A percentile compares a stretch with the other conserved stretches of the same genome.
phyloP scores from a whole-genome alignment of 2,113 vertebrate species.

The Carettochelys insculpta region DNA sequence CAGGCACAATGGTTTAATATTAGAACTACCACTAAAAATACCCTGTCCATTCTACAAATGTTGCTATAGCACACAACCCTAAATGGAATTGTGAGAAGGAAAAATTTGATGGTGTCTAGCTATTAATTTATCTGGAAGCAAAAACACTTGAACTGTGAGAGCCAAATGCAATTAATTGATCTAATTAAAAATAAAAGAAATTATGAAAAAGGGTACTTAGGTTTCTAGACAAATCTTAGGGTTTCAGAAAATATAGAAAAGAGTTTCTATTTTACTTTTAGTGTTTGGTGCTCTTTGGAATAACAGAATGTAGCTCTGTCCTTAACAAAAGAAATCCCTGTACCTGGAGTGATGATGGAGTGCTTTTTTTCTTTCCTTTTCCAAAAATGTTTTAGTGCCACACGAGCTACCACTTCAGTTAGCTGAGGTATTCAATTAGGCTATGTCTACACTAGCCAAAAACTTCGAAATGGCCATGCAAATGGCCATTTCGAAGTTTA shows the following conservation, averaged over 20 bases:
- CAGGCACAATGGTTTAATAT: background rate
- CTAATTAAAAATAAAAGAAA: background rate
- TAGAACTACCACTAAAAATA: background rate
- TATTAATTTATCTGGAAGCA: background rate
- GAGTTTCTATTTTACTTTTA: background rate
- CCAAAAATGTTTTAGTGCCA: background rate
- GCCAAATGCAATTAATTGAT: background rate
- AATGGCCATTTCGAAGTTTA: too few relatives aligned
- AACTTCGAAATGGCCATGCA: too few relatives aligned
- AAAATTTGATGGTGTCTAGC: background rate
- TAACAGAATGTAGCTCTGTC: too few relatives aligned
- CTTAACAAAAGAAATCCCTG: too few relatives aligned
- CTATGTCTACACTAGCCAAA: too few relatives aligned
- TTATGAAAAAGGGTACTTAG: background rate
- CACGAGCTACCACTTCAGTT: background rate
- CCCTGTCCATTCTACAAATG: background rate
- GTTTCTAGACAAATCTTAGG: background rate
- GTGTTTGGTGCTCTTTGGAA: background rate
- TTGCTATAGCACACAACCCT: background rate
- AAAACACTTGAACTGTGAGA: background rate
- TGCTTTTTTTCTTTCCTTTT: too few relatives aligned
- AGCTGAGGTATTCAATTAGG: background rate
- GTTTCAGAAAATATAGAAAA: background rate
- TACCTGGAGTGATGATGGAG: too few relatives aligned
- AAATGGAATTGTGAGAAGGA: background rate